These are phyloP conservation scores for Dinocampus coccinellae DNA, from an alignment of 2,888 invertebrate genomes.

Conservation along the genomic window DNA sequence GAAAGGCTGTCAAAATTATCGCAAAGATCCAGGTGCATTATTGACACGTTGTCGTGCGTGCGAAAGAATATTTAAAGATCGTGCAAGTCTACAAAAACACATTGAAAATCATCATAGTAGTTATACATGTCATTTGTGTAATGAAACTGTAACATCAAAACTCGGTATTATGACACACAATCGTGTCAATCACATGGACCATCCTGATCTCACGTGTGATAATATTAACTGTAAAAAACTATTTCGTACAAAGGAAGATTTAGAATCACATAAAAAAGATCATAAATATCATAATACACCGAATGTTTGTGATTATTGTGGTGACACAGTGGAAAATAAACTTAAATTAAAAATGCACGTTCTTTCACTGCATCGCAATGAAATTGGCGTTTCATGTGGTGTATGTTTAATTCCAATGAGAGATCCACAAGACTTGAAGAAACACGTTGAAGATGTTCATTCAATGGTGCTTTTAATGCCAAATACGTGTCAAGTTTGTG, in stretches of 20 bases:
- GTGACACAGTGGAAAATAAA: constrained; percentile 73
- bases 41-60: constrained; percentile 73
- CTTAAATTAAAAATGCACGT: constrained; percentile 75
- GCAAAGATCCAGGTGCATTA: constrained; percentile 70
- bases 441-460: constrained; percentile 72
- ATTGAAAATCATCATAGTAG: constrained; percentile 72
- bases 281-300: constrained; percentile 69
- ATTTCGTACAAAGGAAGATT: constrained; percentile 71
- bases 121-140: constrained; percentile 72
- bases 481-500: constrained; percentile 74
- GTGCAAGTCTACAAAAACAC: constrained; percentile 72
- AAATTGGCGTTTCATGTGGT: constrained; percentile 73
- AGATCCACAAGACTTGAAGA: constrained; percentile 72
- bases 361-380: constrained; percentile 72
- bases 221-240: constrained; percentile 70
- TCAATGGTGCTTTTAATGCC: constrained; percentile 69
- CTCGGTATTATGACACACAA: constrained; percentile 74
- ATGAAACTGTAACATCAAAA: constrained; percentile 72
- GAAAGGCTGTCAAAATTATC: constrained; percentile 72
- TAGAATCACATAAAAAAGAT: constrained; percentile 71
- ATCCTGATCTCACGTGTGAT: constrained; percentile 71
- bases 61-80: constrained; percentile 73
- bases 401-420: constrained; percentile 73
- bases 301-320: constrained; percentile 74
- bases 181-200: constrained; percentile 72